Evolutionary conservation across 2,888 invertebrate genomes (phyloP), one percentile per base, ranked within the genome.

Genomic region (Perizoma affinitatum): DNA sequence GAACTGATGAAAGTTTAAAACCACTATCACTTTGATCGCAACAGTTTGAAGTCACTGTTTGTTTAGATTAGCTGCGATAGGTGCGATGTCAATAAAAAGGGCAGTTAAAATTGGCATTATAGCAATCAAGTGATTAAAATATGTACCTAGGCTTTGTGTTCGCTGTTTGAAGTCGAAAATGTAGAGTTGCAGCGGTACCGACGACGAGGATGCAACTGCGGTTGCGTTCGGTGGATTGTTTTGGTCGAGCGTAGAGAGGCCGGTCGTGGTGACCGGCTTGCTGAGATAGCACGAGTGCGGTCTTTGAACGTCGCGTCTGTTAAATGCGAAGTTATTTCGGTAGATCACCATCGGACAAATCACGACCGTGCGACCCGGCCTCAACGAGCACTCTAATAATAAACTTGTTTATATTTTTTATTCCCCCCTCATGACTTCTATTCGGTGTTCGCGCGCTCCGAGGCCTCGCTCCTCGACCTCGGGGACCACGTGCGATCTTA

Each of bases 351-450:
- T 90, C 87, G 83, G 87, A 89, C 88, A 89, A 86, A 90, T 91
- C 88, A 85, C 88, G 88, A 90, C 90, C 89, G 87, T 88, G 89
- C 91, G 89, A 90, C 90, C 90, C 89, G 84, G 90, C 81, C 83
- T 85, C 86, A 82, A 86, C 87, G 88, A 90, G 90, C 90, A 79
- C 85, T 89, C 91, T 91, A 92, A 87, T 90, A 84, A 90, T 92
- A 92, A 88, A 85, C 89, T 88, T 92, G 90, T 92, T 91, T 92
- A 92, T 91, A 89, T 90, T 91, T 90, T 90, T 88, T 87, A 84
- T 84, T 84, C 81, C 78, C 80, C 77, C 80, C 80, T 22, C 7
- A 84, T 83, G 81, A 86, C 82, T 86, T 84, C 83, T 80, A 80
- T 82, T 85, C 80, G 72, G 76, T 82, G 79, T 80, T 73, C 74